These are phyloP conservation scores for Lordiphosa clarofinis DNA, from an alignment of 1,140 invertebrate genomes.

Conservation along the genomic window DNA sequence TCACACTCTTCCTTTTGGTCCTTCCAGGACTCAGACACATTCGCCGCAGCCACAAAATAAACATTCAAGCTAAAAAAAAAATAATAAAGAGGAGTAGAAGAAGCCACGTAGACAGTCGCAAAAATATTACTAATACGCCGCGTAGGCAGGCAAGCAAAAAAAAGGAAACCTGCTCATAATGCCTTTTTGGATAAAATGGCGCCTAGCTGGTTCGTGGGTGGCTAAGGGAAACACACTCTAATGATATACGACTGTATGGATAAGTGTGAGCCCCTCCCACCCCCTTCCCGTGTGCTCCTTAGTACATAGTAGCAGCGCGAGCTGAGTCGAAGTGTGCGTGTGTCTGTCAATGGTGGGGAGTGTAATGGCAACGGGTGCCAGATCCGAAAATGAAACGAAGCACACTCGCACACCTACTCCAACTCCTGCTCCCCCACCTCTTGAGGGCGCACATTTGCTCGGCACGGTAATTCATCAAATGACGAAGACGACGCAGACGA, in stretches of 20 bases:
- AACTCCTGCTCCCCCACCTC: constrained; percentile 13
- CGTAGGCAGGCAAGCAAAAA: constrained; percentile 39
- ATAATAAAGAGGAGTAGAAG: constrained; percentile 18
- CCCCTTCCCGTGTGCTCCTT: constrained; percentile 25
- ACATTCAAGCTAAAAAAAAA: constrained; percentile 15
- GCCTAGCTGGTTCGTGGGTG: constrained; percentile 28
- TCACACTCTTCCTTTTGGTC: constrained; percentile 14
- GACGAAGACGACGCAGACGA: constrained; percentile 45
- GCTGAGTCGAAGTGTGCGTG: constrained; percentile 35
- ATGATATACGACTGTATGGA: constrained; percentile 58
- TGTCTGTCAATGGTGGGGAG: constrained; percentile 24
- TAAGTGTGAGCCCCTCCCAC: constrained; percentile 6
- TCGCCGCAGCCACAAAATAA: constrained; percentile 48
- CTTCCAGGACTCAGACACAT: constrained; percentile 30
- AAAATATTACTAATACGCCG: constrained; percentile 72
- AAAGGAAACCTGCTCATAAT: constrained; percentile 69
- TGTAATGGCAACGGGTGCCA: constrained; percentile 42
- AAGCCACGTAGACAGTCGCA: constrained; percentile 55
- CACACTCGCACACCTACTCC: constrained; percentile 25
- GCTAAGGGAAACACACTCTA: constrained; percentile 32
- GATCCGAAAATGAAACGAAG: constrained; percentile 63
- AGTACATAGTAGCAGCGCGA: constrained; percentile 55
- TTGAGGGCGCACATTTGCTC: constrained; percentile 67
- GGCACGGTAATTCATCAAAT: constrained; percentile 77
- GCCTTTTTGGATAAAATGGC: constrained; percentile 54